Evolutionary conservation across 2,888 invertebrate species (phyloP).

Genomic region (Anticlea derivata): DNA sequence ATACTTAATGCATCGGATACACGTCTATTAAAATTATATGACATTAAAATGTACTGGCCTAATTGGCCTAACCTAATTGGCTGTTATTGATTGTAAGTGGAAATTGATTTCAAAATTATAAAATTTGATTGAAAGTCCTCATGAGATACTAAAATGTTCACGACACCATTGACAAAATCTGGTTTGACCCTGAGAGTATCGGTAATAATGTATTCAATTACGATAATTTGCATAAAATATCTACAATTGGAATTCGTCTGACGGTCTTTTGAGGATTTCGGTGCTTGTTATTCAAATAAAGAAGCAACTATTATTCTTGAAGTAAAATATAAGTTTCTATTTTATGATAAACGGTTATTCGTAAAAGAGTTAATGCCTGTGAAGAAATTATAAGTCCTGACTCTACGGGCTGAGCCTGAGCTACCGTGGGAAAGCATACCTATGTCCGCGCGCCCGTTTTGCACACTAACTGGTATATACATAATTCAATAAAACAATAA

Average conservation of each 20-base stretch:
- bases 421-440: slow-evolving; percentile 70
- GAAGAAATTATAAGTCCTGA: slow-evolving; percentile 53
- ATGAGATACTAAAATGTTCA: background rate
- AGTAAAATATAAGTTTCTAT: background rate
- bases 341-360: slow-evolving; percentile 1
- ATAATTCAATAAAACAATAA: background rate
- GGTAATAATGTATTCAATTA: slow-evolving; percentile 9
- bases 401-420: slow-evolving; percentile 50
- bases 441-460: slow-evolving; percentile 43
- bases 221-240: slow-evolving; percentile 16
- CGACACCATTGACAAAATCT: slow-evolving; percentile 13
- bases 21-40: too few species aligned
- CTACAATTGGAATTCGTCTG: slow-evolving; percentile 4
- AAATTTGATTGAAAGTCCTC: background rate
- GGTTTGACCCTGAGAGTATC: slow-evolving; percentile 15
- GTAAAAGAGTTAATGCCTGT: slow-evolving; percentile 2
- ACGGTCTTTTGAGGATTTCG: background rate
- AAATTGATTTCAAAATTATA: too few species aligned
- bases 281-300: background rate
- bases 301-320: background rate
- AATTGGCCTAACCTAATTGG: too few species aligned
- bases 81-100: too few species aligned
- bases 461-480: slow-evolving; percentile 35
- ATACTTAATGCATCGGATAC: too few species aligned
- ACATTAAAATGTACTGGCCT: too few species aligned